These are phyloP conservation scores for Agrotis ipsilon DNA, from an alignment of 2,888 invertebrate genomes.

Conservation along the genomic window DNA sequence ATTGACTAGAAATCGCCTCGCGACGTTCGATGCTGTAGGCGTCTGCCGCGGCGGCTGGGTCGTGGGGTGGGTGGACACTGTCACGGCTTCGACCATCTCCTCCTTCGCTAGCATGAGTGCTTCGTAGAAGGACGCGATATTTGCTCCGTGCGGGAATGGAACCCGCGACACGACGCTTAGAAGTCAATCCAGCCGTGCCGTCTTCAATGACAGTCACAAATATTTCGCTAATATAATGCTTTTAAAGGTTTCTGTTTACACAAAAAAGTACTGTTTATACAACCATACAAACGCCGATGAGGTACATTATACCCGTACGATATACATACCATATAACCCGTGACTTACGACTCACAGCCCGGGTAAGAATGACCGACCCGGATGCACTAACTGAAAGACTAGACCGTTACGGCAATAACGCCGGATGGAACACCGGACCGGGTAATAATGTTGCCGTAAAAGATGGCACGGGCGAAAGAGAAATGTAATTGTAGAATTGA, in stretches of 20 bases:
- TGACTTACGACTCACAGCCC: constrained; percentile 49
- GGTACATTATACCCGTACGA: constrained; percentile 33
- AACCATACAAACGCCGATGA: constrained; percentile 31
- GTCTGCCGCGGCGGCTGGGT: too few relatives aligned
- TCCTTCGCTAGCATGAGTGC: too few relatives aligned
- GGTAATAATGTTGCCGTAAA: constrained; percentile 36
- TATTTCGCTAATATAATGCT: too few relatives aligned
- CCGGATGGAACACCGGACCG: constrained; percentile 23
- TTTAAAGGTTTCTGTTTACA: background rate
- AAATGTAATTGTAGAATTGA: constrained; percentile 10
- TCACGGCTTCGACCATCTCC: too few relatives aligned
- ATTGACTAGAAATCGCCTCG: too few relatives aligned
- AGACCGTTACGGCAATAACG: constrained; percentile 48
- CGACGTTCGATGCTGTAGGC: too few relatives aligned
- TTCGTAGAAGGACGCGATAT: too few relatives aligned
- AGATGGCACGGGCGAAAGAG: constrained; percentile 9
- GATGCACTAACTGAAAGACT: constrained; percentile 65
- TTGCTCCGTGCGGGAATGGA: too few relatives aligned
- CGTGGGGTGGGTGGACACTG: too few relatives aligned
- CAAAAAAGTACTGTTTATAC: background rate
- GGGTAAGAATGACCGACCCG: constrained; percentile 58
- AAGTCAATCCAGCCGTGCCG: too few relatives aligned
- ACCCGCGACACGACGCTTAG: too few relatives aligned
- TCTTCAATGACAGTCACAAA: too few relatives aligned
- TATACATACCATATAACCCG: constrained; percentile 29